These are phyloP conservation scores for Neotragus moschatus DNA, from an alignment of 2,113 vertebrate species.

Conservation along the genomic window DNA sequence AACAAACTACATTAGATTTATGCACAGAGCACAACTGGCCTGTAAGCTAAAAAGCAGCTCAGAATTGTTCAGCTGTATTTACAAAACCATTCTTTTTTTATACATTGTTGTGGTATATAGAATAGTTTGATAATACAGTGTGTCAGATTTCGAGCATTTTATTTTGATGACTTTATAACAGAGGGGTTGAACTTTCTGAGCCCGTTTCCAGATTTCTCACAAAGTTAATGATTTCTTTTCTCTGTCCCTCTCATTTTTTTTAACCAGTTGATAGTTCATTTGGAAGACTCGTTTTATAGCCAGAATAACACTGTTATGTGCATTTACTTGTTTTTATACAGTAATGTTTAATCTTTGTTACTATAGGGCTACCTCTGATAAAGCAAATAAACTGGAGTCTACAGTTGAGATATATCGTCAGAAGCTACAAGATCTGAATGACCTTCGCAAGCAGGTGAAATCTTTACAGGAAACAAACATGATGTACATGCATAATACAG, in stretches of 20 bases:
- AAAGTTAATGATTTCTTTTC: neutral
- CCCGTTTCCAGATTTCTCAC: neutral
- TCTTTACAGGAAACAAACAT: slow-evolving; percentile 95
- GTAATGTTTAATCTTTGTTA: neutral
- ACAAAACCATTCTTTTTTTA: neutral
- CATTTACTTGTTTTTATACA: neutral
- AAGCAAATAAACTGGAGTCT: slow-evolving; percentile 92
- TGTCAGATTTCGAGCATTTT: neutral
- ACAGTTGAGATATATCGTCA: slow-evolving; percentile 94
- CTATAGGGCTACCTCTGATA: slow-evolving; percentile 86
- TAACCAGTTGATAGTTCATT: neutral
- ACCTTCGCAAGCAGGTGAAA: slow-evolving; percentile 94
- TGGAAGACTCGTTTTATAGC: neutral
- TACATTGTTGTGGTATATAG: neutral
- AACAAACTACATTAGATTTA: neutral
- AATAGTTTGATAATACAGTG: neutral
- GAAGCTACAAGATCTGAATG: slow-evolving; percentile 94
- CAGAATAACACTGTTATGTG: neutral
- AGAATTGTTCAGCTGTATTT: neutral
- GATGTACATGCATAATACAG: slow-evolving; percentile 97
- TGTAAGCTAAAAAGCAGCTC: neutral
- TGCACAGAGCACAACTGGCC: neutral
- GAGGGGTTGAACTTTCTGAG: neutral
- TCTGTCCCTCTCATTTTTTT: neutral
- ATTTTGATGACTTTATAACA: neutral